Base-by-base conservation (phyloP, 2,888 invertebrate genomes). In the Steromphala cineraria region DNA sequence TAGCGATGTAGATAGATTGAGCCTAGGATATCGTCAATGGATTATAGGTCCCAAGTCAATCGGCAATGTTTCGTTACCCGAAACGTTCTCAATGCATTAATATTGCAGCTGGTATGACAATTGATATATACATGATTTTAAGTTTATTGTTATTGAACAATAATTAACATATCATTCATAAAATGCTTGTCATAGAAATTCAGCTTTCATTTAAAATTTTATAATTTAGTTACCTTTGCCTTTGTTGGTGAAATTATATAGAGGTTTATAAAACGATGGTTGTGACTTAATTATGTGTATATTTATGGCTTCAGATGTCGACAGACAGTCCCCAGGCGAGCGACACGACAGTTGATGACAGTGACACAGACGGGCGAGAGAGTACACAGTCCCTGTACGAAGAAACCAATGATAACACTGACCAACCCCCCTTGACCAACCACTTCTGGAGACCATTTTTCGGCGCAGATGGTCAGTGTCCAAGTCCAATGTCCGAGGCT, bases 281-380 rank as follows among this genome's bases (percentile, higher is more conserved):
- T 8, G 10, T 46, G 46, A 46, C 46, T 46, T 46, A 46, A 10
- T 1, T 46, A n/a, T n/a, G n/a, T n/a, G 4, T 46, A 46, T 13
- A 13, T 46, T 10, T 46, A 15, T 53, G 31, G 40, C 40, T n/a
- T 13, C 62, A 79, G 79, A 79, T 79, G 79, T 75, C 52, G 46
- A 53, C 78, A 0, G 67, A 46, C 28, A 53, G 79, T 53, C 71
- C 79, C 17, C 67, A 71, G 52, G 53, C 79, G 19, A 79, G 79
- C 53, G 79, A 79, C 21, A 71, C 79, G 53, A 71, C 53, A 28
- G 78, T 21, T n/a, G 79, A 79, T 21, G 79, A 79, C 55, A 79
- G 79, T 31, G 79, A 79, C 52, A 24, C 52, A n/a, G 75, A 75
- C 5, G 75, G 52, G 17, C 62, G 28, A 28, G 62, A 62, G 13